A percentile compares a stretch with the other conserved stretches of the same genome.
Evolutionary conservation across 2,797 vertebrate genomes (phyloP).

Genomic region (Betta splendens): DNA sequence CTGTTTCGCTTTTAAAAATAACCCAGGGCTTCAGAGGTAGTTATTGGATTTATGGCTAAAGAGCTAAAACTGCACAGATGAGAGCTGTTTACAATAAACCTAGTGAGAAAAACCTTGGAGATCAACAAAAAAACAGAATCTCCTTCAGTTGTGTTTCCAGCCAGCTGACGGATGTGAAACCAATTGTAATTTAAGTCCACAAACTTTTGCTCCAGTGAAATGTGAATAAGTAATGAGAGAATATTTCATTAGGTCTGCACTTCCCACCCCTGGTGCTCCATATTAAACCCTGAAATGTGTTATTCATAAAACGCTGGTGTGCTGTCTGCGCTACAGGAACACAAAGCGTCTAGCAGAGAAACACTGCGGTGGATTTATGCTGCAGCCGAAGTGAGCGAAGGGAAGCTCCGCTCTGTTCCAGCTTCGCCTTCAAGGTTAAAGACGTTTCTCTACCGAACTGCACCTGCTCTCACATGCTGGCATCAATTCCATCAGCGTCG

Average conservation of each 20-base stretch:
- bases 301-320: conserved; percentile 31
- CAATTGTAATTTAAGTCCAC: neutral
- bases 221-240: conserved; percentile 14
- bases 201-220: conserved; percentile 18
- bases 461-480: conserved; percentile 30
- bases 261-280: conserved; percentile 8
- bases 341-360: conserved; percentile 17
- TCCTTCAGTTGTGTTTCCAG: neutral
- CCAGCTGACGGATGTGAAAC: neutral
- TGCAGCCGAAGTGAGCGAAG: conserved; percentile 30
- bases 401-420: conserved; percentile 25
- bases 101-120: too few species aligned
- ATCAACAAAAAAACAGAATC: too few species aligned
- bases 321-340: conserved; percentile 18
- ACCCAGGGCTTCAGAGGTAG: too few species aligned
- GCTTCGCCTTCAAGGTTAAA: conserved; percentile 48
- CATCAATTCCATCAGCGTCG: conserved; percentile 49
- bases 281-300: conserved; percentile 22
- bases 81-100: too few species aligned
- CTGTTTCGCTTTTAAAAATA: too few species aligned
- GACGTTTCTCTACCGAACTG: conserved; percentile 46
- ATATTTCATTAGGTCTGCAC: conserved; percentile 17
- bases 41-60: too few species aligned
- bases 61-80: too few species aligned
- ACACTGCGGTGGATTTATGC: conserved; percentile 18